These are phyloP conservation scores for Acridotheres tristis DNA, from an alignment of 2,797 vertebrate genomes.

Conservation along the genomic window DNA sequence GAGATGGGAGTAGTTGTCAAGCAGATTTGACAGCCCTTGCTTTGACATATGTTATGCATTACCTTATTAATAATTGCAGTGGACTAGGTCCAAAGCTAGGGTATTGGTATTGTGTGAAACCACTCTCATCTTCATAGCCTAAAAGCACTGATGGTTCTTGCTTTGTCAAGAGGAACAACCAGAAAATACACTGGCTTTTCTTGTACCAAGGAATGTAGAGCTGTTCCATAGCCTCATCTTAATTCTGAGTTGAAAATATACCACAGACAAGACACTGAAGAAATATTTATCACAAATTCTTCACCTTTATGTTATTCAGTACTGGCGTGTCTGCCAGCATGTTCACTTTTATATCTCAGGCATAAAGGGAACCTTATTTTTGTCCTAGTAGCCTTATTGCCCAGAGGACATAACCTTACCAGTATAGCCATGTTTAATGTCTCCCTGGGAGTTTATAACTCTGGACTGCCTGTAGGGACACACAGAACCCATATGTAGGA, in stretches of 20 bases:
- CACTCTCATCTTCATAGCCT: neutral
- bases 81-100: neutral
- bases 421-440: neutral
- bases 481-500: neutral
- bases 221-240: neutral
- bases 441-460: neutral
- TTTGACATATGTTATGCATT: conserved; percentile 40
- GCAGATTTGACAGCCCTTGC: conserved; percentile 36
- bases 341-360: neutral
- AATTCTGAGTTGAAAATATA: neutral
- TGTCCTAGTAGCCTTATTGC: neutral
- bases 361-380: neutral
- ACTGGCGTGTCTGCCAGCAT: neutral
- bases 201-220: neutral
- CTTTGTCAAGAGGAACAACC: neutral
- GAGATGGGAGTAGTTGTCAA: conserved; percentile 26
- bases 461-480: neutral
- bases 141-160: neutral
- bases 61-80: neutral
- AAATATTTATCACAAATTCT: neutral
- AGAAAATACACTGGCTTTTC: neutral
- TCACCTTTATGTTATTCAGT: neutral
- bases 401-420: neutral
- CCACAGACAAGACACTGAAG: neutral
- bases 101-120: neutral